Evolutionary conservation across 2,797 vertebrate genomes (phyloP).

Genomic region (Australoheros facetus): DNA sequence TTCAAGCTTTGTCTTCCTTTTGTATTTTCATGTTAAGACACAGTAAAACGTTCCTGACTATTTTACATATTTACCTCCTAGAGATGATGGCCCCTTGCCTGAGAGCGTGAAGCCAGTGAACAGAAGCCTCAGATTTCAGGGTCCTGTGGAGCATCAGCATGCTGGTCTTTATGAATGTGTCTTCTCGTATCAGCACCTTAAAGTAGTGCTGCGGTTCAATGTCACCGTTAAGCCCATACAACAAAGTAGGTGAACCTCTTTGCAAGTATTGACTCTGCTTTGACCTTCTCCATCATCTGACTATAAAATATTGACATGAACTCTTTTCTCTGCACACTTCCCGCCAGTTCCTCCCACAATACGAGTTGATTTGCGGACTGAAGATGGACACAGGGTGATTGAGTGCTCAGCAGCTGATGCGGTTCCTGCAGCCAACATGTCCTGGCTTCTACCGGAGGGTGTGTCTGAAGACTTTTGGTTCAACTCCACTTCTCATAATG

Average conservation of each 20-base stretch:
- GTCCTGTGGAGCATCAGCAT: conserved; percentile 49
- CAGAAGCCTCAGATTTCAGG: conserved; percentile 57
- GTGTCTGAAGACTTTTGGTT: conserved; percentile 63
- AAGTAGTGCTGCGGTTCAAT: conserved; percentile 56
- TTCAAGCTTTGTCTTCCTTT: neutral
- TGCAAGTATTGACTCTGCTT: neutral
- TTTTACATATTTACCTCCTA: conserved; percentile 15
- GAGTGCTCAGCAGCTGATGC: conserved; percentile 75
- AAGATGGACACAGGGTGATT: conserved; percentile 59
- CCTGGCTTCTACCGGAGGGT: conserved; percentile 75
- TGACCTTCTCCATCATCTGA: conserved; percentile 3
- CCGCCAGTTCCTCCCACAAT: conserved; percentile 69
- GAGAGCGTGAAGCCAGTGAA: conserved; percentile 52
- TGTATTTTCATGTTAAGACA: neutral
- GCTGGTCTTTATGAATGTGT: conserved; percentile 74
- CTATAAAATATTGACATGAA: conserved; percentile 31
- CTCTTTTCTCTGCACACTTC: neutral
- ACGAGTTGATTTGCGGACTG: conserved; percentile 49
- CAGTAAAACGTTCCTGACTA: neutral
- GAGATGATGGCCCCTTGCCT: conserved; percentile 65
- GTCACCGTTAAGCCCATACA: conserved; percentile 59
- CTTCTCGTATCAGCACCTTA: conserved; percentile 66
- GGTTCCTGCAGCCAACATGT: conserved; percentile 74
- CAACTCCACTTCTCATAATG: conserved; percentile 71
- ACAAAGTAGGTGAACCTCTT: conserved; percentile 53